These are phyloP conservation scores for Drosophila takahashii DNA, from an alignment of 1,140 invertebrate species.

Conservation along the genomic window DNA sequence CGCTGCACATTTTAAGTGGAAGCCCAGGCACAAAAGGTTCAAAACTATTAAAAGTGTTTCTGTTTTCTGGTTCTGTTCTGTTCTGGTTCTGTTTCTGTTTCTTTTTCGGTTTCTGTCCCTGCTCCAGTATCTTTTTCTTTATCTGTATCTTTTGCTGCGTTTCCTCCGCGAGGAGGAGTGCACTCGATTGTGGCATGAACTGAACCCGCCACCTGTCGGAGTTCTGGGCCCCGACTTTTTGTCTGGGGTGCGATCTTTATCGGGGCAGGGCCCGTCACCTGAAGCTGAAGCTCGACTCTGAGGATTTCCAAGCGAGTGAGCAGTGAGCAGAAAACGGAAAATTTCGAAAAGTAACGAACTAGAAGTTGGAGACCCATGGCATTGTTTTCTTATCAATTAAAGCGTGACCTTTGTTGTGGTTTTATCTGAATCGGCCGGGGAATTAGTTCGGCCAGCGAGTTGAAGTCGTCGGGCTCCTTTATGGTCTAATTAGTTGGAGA, in stretches of 20 bases:
- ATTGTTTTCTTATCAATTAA: conserved; percentile 82
- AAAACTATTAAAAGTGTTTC: conserved; percentile 78
- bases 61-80: conserved; percentile 32
- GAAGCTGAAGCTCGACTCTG: conserved; percentile 64
- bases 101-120: conserved; percentile 23
- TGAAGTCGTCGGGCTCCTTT: conserved; percentile 45
- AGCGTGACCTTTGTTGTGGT: conserved; percentile 82
- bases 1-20: conserved; percentile 76
- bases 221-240: conserved; percentile 34
- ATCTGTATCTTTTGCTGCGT: conserved; percentile 32
- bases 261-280: conserved; percentile 69
- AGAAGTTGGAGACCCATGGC: conserved; percentile 20
- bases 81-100: conserved; percentile 19
- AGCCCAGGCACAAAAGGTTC: conserved; percentile 65
- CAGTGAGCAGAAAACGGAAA: conserved; percentile 12
- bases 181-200: conserved; percentile 73
- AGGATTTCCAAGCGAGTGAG: conserved; percentile 72
- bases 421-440: conserved; percentile 63
- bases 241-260: conserved; percentile 77
- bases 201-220: conserved; percentile 59
- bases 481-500: conserved; percentile 81
- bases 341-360: conserved; percentile 31
- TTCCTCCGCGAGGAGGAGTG: conserved; percentile 39
- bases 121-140: conserved; percentile 27
- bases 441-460: conserved; percentile 61